Percentiles rank a stretch among this genome's conserved stretches.
These are phyloP conservation scores for Molanna angustata DNA, from an alignment of 2,888 invertebrate genomes.

Conservation along the genomic window DNA sequence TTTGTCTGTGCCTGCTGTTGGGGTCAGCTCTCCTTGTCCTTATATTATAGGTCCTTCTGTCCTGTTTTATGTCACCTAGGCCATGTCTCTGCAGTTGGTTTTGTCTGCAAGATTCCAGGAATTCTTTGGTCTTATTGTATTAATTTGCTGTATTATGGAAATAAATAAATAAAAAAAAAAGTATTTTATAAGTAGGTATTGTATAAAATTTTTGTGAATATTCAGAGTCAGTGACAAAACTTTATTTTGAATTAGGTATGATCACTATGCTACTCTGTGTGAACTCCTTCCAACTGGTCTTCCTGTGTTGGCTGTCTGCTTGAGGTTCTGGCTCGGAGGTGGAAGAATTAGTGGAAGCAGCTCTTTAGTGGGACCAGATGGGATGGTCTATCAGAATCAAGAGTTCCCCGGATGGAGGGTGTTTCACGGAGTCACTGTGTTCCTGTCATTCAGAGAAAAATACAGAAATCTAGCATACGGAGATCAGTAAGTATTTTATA, in stretches of 20 bases:
- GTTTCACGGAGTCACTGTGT: constrained; percentile 41
- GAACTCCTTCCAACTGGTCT: constrained; percentile 64
- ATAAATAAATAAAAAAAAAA: no score
- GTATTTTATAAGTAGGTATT: no score
- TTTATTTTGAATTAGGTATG: constrained; percentile 52
- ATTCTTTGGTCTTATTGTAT: no score
- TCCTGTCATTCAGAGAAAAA: constrained; percentile 33
- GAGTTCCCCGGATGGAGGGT: constrained; percentile 51
- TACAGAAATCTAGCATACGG: constrained; percentile 29
- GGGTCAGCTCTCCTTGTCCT: no score
- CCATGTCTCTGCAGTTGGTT: no score
- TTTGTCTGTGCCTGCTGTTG: no score
- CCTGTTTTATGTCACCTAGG: no score
- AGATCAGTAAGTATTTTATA: constrained; percentile 28
- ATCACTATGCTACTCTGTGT: constrained; percentile 70
- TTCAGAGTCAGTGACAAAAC: neutral
- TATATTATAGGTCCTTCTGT: no score
- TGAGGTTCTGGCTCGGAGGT: constrained; percentile 54
- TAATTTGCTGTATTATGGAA: no score
- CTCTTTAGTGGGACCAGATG: constrained; percentile 46
- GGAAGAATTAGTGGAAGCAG: constrained; percentile 38
- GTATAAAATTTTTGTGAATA: neutral
- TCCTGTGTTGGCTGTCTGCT: constrained; percentile 61
- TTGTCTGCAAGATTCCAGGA: no score
- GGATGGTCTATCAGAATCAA: constrained; percentile 35